These are phyloP conservation scores for Leptopilina myrica DNA, from an alignment of 2,888 invertebrate genomes.

Conservation along the genomic window DNA sequence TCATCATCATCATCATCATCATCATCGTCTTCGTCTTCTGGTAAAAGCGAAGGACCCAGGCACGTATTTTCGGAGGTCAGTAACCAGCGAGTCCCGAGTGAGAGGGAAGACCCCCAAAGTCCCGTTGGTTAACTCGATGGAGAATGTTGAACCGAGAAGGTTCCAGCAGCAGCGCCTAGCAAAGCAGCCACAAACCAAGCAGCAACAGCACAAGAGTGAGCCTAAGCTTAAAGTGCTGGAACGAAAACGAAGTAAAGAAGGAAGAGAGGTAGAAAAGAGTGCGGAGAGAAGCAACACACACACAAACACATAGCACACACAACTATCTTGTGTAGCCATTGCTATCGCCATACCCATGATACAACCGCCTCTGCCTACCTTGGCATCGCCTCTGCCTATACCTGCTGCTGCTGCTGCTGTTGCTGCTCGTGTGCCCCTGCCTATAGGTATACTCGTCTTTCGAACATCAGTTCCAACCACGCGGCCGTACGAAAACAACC, in stretches of 20 bases:
- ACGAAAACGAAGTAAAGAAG: constrained; percentile 54
- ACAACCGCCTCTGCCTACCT: constrained; percentile 11
- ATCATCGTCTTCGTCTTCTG: background rate
- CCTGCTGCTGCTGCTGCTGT: constrained; percentile 40
- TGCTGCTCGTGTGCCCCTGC: constrained; percentile 44
- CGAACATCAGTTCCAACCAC: constrained; percentile 74
- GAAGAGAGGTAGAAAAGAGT: constrained; percentile 50
- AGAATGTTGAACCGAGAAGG: constrained; percentile 68
- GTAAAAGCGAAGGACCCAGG: constrained; percentile 47
- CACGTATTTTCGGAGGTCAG: constrained; percentile 75
- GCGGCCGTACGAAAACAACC: constrained; percentile 75
- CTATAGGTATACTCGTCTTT: constrained; percentile 70
- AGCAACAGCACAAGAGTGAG: constrained; percentile 36
- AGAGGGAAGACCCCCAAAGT: constrained; percentile 69
- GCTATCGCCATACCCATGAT: constrained; percentile 64
- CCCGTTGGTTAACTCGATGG: constrained; percentile 75
- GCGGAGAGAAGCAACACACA: constrained; percentile 50
- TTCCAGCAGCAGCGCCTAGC: constrained; percentile 37
- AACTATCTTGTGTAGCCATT: constrained; percentile 60
- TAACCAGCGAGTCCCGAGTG: constrained; percentile 70
- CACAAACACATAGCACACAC: too few relatives aligned
- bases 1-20: too few relatives aligned
- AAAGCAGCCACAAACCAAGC: constrained; percentile 48
- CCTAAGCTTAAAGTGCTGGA: constrained; percentile 37
- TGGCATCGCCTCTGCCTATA: constrained; percentile 47